These are phyloP conservation scores for Thoracochromis brauschi DNA, from an alignment of 2,113 vertebrate genomes.

Conservation along the genomic window DNA sequence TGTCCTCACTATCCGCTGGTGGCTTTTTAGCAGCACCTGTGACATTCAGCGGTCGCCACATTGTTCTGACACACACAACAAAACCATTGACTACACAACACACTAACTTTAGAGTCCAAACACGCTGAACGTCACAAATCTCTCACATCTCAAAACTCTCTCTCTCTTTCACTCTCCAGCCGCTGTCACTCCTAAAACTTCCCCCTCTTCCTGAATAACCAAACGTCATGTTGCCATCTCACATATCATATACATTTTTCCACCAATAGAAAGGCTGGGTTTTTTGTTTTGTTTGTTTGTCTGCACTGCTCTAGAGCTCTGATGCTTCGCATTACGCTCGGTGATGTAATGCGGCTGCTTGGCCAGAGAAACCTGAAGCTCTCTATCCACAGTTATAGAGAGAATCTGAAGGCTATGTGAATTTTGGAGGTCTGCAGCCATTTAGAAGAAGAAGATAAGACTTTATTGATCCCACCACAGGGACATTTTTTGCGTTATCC, in stretches of 20 bases:
- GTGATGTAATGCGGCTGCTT: not conserved
- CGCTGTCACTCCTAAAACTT: not conserved
- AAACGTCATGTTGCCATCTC: not conserved
- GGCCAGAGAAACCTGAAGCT: not conserved
- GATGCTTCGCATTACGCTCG: rapidly evolving
- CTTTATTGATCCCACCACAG: not conserved
- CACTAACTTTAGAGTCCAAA: not conserved
- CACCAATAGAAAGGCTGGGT: not conserved
- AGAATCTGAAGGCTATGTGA: not conserved
- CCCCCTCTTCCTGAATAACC: not conserved
- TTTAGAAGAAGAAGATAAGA: not conserved
- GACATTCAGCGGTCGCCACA: not conserved
- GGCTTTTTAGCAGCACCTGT: not conserved
- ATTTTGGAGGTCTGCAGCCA: not conserved
- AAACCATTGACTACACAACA: not conserved
- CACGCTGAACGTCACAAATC: not conserved
- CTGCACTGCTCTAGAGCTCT: not conserved
- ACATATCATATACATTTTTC: not conserved
- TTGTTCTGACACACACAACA: not conserved
- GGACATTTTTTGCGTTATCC: not conserved
- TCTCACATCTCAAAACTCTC: not conserved
- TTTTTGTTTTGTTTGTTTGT: not conserved
- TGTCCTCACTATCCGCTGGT: not conserved
- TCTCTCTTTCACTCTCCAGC: not conserved
- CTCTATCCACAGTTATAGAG: not conserved